phyloP scores from a whole-genome alignment of 2,888 invertebrate genomes.

The Anagyrus pseudococci region DNA sequence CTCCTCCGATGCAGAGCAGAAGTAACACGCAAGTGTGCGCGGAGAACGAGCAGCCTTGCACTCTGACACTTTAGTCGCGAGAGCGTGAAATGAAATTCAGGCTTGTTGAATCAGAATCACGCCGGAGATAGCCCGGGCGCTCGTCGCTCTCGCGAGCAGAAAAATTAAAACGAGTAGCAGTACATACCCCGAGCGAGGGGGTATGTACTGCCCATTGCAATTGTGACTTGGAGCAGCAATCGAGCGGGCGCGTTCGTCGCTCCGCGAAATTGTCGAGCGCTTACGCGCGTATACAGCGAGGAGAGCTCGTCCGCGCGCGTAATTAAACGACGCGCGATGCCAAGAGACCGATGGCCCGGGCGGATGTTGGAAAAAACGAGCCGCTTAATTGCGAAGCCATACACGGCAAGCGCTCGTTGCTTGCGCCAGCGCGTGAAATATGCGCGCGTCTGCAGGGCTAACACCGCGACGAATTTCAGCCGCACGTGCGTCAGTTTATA shows the following conservation, averaged over 20 bases:
- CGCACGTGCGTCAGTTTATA: constrained; percentile 4
- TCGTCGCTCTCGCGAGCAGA: neutral
- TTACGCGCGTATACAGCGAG: too few species aligned
- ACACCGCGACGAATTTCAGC: neutral
- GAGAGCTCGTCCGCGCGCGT: too few species aligned
- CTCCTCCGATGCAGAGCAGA: too few species aligned
- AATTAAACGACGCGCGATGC: too few species aligned
- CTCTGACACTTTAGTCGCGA: constrained; percentile 18
- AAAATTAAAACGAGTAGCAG: neutral
- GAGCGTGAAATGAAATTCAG: constrained; percentile 30
- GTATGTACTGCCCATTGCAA: too few species aligned
- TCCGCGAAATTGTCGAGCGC: too few species aligned
- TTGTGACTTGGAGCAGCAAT: too few species aligned
- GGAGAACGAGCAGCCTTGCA: neutral
- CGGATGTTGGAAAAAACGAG: too few species aligned
- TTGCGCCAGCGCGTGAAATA: neutral
- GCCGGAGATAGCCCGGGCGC: neutral
- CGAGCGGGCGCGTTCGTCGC: too few species aligned
- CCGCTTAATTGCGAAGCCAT: neutral
- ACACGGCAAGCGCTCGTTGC: too few species aligned
- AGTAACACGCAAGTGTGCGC: too few species aligned
- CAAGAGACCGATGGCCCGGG: too few species aligned
- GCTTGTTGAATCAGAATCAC: constrained; percentile 24
- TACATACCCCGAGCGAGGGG: neutral
- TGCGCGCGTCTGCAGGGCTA: neutral